Conservation (phyloP, 2,113 vertebrate species). For the Morone saxatilis region DNA sequence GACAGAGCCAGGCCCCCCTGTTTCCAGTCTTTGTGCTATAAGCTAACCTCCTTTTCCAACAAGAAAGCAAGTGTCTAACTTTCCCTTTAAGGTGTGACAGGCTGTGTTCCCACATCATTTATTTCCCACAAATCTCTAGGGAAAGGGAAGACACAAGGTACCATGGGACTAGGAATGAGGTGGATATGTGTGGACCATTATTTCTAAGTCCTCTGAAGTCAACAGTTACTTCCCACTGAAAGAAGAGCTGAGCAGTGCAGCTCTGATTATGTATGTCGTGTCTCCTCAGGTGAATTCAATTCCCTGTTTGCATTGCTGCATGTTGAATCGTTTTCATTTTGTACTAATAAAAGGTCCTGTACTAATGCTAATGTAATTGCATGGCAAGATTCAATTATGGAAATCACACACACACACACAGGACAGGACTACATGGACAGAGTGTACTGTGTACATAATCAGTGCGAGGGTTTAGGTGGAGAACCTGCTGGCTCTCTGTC, state of each 20-base stretch:
- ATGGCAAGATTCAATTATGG: not conserved
- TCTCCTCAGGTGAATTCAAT: not conserved
- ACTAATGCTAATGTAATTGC: not conserved
- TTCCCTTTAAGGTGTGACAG: not conserved
- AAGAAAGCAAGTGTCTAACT: not conserved
- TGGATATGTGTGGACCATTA: not conserved
- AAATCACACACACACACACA: not conserved
- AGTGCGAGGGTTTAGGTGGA: not conserved
- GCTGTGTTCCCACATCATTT: not conserved
- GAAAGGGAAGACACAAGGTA: not conserved
- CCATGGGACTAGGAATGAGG: not conserved
- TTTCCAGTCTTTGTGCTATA: not conserved
- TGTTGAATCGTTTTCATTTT: not conserved
- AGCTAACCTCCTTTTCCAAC: too few relatives aligned
- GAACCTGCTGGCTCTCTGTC: not conserved
- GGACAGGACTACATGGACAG: not conserved
- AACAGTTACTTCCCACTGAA: not conserved
- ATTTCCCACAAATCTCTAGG: not conserved
- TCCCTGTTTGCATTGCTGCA: not conserved
- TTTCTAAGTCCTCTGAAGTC: not conserved
- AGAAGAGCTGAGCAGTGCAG: not conserved
- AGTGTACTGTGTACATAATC: not conserved
- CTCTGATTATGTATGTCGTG: not conserved
- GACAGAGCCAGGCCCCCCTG: not conserved
- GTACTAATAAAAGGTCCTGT: not conserved